A percentile compares a stretch with the other conserved stretches of the same genome.
These are phyloP conservation scores for Hetaerina titia DNA, from an alignment of 2,888 invertebrate species.

Conservation along the genomic window DNA sequence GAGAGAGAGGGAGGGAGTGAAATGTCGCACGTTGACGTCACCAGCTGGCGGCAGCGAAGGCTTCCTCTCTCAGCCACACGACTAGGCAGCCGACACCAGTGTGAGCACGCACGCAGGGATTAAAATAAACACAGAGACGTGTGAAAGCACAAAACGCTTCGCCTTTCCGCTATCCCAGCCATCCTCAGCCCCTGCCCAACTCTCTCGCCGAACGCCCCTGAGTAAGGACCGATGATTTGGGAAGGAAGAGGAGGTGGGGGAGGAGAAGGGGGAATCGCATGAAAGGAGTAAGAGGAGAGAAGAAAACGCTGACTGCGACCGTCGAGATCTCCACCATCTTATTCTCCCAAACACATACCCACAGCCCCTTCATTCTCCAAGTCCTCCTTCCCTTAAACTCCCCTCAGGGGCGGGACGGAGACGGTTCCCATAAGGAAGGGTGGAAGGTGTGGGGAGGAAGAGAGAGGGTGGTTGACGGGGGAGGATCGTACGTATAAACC, in stretches of 20 bases:
- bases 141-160: not conserved
- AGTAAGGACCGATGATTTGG: not conserved
- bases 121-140: not conserved
- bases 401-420: not conserved
- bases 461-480: not conserved
- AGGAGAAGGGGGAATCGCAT: not conserved
- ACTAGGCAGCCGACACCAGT: too few species aligned
- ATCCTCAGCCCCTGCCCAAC: not conserved
- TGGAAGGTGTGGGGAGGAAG: not conserved
- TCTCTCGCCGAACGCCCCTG: not conserved
- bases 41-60: too few species aligned
- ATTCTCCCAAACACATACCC: not conserved
- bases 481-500: not conserved
- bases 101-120: too few species aligned
- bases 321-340: not conserved
- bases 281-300: not conserved
- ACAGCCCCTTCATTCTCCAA: not conserved
- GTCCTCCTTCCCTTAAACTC: not conserved
- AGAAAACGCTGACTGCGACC: slow-evolving; percentile 1
- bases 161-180: not conserved
- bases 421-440: not conserved
- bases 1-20: too few species aligned
- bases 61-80: too few species aligned
- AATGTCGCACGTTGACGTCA: too few species aligned
- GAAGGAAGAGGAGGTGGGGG: not conserved